Conservation (phyloP, 2,888 invertebrate genomes). For the Eurytoma adleriae region DNA sequence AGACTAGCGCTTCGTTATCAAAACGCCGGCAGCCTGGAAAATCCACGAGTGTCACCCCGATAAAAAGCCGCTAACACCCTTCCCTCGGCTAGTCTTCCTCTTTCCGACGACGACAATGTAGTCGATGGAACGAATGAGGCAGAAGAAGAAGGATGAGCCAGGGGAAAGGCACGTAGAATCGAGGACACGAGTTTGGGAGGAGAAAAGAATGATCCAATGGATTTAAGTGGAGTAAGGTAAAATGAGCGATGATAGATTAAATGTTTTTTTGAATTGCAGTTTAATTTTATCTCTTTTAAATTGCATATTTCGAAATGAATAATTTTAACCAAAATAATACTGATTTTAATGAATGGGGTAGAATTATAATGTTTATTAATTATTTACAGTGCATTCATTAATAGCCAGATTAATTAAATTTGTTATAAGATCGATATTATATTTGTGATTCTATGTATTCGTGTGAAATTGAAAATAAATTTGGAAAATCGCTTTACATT, state of each 20-base stretch:
- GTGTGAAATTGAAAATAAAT: no score
- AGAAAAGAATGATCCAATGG: background rate
- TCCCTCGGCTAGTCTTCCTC: slow-evolving; percentile 2
- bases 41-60: slow-evolving; percentile 13
- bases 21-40: slow-evolving; percentile 39
- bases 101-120: slow-evolving; percentile 2
- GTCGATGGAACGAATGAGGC: slow-evolving; percentile 42
- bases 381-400: no score
- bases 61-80: background rate
- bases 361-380: no score
- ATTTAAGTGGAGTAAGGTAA: background rate
- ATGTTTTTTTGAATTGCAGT: slow-evolving; percentile 11
- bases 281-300: slow-evolving; percentile 16
- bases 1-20: slow-evolving; percentile 31
- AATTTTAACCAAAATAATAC: no score
- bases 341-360: no score
- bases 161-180: background rate
- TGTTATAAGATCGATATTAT: no score
- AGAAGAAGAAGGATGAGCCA: background rate
- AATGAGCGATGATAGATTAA: slow-evolving; percentile 28
- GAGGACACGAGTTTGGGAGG: background rate
- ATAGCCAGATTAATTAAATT: no score
- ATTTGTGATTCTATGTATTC: no score
- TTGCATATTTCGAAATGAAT: background rate
- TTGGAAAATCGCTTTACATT: no score